Conservation (phyloP, 2,113 vertebrate genomes). For the Gobiocypris rarus region DNA sequence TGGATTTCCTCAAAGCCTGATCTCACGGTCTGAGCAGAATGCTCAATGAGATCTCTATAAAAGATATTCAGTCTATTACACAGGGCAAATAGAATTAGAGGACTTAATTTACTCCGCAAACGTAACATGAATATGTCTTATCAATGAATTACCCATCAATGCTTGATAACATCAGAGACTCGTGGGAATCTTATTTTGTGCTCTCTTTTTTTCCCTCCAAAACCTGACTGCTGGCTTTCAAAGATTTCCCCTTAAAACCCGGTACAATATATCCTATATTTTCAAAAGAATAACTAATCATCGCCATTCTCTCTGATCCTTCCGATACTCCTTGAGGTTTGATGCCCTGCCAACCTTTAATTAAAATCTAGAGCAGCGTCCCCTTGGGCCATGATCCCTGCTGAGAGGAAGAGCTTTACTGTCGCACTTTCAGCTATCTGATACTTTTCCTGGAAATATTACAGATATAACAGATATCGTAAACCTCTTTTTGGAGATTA, state of each 20-base stretch:
- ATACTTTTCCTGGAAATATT: conserved; percentile 44
- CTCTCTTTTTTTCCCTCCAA: conserved; percentile 13
- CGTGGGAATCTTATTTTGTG: conserved; percentile 8
- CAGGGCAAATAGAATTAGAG: conserved; percentile 37
- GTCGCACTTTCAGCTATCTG: conserved; percentile 56
- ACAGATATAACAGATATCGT: conserved; percentile 32
- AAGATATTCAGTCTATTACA: conserved; percentile 25
- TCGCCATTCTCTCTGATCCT: conserved; percentile 59
- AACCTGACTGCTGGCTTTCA: conserved; percentile 44
- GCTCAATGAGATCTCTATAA: neutral
- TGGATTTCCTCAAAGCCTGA: conserved; percentile 35
- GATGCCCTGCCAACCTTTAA: conserved; percentile 67
- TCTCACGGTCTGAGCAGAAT: conserved; percentile 10
- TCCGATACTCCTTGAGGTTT: conserved; percentile 54
- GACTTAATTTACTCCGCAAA: conserved; percentile 30
- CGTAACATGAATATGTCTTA: neutral
- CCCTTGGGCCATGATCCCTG: conserved; percentile 36
- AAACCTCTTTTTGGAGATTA: conserved; percentile 34
- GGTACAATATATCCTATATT: conserved; percentile 59
- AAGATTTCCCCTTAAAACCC: conserved; percentile 60
- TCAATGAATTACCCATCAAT: conserved; percentile 13
- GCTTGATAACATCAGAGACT: conserved; percentile 34
- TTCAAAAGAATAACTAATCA: conserved; percentile 60
- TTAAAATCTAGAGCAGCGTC: conserved; percentile 61
- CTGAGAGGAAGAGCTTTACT: conserved; percentile 38